A percentile compares a stretch with the other conserved stretches of the same genome.
These are phyloP conservation scores for Willisornis vidua DNA, from an alignment of 2,113 vertebrate species.

Conservation along the genomic window DNA sequence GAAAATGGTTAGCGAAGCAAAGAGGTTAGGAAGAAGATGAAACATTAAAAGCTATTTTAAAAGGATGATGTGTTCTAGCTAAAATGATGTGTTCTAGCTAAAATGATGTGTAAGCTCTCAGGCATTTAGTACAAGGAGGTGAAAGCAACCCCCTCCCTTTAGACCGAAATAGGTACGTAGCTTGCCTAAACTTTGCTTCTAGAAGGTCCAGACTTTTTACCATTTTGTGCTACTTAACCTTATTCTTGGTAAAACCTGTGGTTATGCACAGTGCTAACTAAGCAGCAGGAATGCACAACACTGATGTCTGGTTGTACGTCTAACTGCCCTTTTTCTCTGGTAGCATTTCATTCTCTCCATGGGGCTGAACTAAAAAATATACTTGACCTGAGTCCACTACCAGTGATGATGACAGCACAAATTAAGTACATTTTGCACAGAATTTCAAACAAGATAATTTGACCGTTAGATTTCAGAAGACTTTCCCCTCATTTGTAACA, in stretches of 20 bases:
- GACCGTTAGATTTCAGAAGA: background rate
- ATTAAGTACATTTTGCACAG: background rate
- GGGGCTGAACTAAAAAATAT: background rate
- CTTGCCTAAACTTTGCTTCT: background rate
- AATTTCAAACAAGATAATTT: background rate
- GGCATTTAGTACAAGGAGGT: background rate
- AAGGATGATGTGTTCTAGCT: background rate
- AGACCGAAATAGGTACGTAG: background rate
- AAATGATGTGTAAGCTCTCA: background rate
- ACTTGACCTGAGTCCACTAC: background rate
- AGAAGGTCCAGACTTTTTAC: background rate
- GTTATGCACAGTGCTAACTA: accelerated
- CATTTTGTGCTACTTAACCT: background rate
- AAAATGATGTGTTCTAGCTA: background rate
- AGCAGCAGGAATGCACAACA: background rate
- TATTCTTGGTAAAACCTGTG: background rate
- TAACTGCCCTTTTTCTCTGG: background rate
- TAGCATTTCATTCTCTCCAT: background rate
- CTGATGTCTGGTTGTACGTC: background rate
- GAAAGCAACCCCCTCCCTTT: background rate
- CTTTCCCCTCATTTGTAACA: background rate
- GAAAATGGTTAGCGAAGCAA: background rate
- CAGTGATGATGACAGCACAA: background rate
- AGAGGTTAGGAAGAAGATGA: background rate
- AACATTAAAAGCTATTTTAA: background rate